Base-by-base conservation (phyloP, 2,888 invertebrate species). In the Augiades crinisus region DNA sequence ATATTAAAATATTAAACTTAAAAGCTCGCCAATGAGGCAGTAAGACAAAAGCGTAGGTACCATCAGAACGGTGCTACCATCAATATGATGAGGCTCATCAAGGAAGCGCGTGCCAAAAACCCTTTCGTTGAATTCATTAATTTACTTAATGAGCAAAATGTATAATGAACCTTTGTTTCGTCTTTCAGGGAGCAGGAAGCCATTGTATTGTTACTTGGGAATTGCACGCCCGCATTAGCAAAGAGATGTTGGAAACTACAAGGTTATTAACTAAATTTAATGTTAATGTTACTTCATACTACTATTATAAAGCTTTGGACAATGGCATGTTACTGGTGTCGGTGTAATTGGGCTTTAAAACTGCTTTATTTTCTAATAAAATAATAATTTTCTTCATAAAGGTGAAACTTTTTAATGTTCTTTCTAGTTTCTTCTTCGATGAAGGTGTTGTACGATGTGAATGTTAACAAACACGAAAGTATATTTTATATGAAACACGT, bases 101-200 rank as follows among this genome's bases (percentile, higher is more conserved):
- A 58, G 57, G 57, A 56, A 57, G 59, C 61, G 65, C 65, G 65
- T 67, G 69, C 70, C 71, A 68, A 70, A 76, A 73, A 68, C 75
- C 75, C 70, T 71, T 72, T 68, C 68, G 68, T 66, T 62, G 64
- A 71, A 75, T 73, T 78, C 69, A 81, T 83, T 82, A 76, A 81
- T 82, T 80, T 72, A 72, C 68, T 69, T 78, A 83, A 83, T 77
- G 81, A 83, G 77, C 69, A 74, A 72, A 75, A 75, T 68, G 72
- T 65, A 77, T 78, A 79, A 82, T 76, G 75, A 77, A 71, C 71
- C 78, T 75, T 79, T 81, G 78, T 81, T 75, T 71, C 62, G 63
- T 65, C 62, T 67, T 65, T 65, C 64, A 69, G 24, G 70, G 68
- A 65, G 64, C 59, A 67, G 67, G 67, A 65, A 63, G 67, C 69